Evolutionary conservation across 1,140 invertebrate genomes (phyloP).

Genomic region (Procambarus virginalis): DNA sequence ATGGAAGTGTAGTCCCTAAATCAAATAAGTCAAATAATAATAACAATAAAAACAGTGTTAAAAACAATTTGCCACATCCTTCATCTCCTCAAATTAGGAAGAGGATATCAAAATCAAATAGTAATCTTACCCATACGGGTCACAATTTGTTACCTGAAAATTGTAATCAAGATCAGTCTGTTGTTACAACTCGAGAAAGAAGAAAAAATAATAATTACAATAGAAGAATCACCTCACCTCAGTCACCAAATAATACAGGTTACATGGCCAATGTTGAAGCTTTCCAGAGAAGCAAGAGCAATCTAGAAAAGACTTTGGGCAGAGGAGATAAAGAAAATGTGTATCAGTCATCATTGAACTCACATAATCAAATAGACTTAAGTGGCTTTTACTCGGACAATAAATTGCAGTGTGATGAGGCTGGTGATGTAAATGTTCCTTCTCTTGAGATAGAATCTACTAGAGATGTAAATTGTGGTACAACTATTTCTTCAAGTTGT

Average conservation of each 20-base stretch:
- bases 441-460: neutral
- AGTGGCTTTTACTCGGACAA: neutral
- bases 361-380: neutral
- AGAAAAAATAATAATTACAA: neutral
- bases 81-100: constrained; percentile 35
- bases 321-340: neutral
- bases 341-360: neutral
- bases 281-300: constrained; percentile 22
- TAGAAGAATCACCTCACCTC: neutral
- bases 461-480: constrained; percentile 19
- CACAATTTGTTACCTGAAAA: neutral
- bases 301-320: neutral
- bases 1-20: neutral
- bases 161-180: neutral
- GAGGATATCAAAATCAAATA: constrained; percentile 10
- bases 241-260: neutral
- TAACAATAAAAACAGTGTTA: neutral
- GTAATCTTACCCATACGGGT: constrained; percentile 8
- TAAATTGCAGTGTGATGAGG: neutral
- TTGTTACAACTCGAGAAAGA: neutral
- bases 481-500: constrained; percentile 33
- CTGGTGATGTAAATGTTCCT: neutral
- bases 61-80: constrained; percentile 8
- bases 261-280: neutral
- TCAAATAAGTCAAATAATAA: neutral